These are phyloP conservation scores for Buathra laborator DNA, from an alignment of 2,888 invertebrate species.

Conservation along the genomic window DNA sequence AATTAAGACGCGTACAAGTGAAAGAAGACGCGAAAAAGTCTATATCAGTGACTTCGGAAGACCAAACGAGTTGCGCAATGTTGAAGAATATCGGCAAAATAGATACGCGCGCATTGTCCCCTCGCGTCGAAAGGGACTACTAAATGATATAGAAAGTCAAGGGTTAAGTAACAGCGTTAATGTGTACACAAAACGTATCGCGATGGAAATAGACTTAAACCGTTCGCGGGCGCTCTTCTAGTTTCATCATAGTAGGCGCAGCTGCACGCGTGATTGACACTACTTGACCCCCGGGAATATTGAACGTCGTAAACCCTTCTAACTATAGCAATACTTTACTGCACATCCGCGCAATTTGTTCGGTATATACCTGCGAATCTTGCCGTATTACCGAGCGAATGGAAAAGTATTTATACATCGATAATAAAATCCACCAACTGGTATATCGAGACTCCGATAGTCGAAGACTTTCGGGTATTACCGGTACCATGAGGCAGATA, in stretches of 20 bases:
- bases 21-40: neutral
- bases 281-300: slow-evolving; percentile 80
- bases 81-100: neutral
- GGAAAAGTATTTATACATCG: neutral
- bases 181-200: slow-evolving; percentile 15
- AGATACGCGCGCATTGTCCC: neutral
- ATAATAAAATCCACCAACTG: slow-evolving; percentile 38
- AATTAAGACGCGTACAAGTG: slow-evolving; percentile 43
- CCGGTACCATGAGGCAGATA: slow-evolving; percentile 41
- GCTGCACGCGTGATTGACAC: slow-evolving; percentile 79
- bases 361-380: neutral
- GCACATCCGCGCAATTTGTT: neutral
- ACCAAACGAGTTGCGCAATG: neutral
- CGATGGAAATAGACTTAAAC: slow-evolving; percentile 30
- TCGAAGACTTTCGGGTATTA: slow-evolving; percentile 61
- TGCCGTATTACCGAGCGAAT: neutral
- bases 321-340: neutral
- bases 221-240: slow-evolving; percentile 59
- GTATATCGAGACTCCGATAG: slow-evolving; percentile 52
- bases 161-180: slow-evolving; percentile 27
- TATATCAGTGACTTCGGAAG: neutral
- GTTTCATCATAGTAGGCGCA: slow-evolving; percentile 73
- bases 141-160: slow-evolving; percentile 7
- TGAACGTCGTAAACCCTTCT: slow-evolving; percentile 72
- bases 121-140: neutral